A percentile compares a stretch with the other conserved stretches of the same genome.
These are phyloP conservation scores for Echinarachnius parma DNA, from an alignment of 53 echinoderm and acorn worm species.

Conservation along the genomic window DNA sequence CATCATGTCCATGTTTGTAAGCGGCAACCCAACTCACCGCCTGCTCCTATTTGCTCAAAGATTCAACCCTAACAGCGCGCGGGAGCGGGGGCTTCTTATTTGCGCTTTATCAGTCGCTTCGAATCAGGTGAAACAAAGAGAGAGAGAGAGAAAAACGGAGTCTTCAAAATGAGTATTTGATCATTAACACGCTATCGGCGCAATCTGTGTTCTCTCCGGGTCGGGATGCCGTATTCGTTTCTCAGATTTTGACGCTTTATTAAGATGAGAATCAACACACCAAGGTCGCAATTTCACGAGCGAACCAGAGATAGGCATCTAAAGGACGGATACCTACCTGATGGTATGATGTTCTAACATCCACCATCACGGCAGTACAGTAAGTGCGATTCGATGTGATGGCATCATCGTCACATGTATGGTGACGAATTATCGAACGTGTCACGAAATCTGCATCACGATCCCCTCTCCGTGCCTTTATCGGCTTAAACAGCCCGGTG, in stretches of 20 bases:
- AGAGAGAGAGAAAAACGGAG: too few species aligned
- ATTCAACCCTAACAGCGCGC: slow-evolving; percentile 26
- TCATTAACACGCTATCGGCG: slow-evolving; percentile 49
- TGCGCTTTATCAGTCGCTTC: slow-evolving; percentile 24
- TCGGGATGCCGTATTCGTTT: slow-evolving; percentile 46
- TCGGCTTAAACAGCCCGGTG: too few species aligned
- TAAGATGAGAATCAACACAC: slow-evolving; percentile 48
- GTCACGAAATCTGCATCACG: slow-evolving; percentile 15
- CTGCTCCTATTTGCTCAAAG: slow-evolving; percentile 39
- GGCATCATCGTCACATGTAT: too few species aligned
- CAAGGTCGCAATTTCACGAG: slow-evolving; percentile 54
- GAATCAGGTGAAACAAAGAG: slow-evolving; percentile 47
- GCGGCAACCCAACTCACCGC: slow-evolving; percentile 23
- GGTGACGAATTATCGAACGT: background rate
- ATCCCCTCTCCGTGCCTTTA: slow-evolving; percentile 2
- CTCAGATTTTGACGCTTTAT: slow-evolving; percentile 49
- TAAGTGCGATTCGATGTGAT: too few species aligned
- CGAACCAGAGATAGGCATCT: slow-evolving; percentile 34
- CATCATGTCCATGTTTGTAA: slow-evolving; percentile 43
- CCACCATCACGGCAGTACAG: too few species aligned
- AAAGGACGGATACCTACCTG: too few species aligned
- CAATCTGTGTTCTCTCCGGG: slow-evolving; percentile 43
- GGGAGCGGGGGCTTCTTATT: slow-evolving; percentile 20
- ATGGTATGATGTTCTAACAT: too few species aligned
- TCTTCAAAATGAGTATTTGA: slow-evolving; percentile 48